Evolutionary conservation across 2,797 vertebrate genomes (phyloP).

Genomic region (Cossypha polioptera): DNA sequence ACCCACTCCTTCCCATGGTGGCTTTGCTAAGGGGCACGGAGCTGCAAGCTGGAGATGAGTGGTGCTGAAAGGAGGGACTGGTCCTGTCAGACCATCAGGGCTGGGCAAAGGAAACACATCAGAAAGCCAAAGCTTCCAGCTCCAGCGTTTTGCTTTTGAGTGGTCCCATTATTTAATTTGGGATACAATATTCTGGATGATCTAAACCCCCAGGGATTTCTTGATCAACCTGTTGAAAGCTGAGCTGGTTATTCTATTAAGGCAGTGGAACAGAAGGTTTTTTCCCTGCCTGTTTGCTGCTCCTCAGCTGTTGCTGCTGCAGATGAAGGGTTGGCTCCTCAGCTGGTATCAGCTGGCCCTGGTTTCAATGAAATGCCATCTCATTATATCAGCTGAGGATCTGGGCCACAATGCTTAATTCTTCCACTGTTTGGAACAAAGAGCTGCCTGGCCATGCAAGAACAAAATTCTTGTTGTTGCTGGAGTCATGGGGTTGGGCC

Average conservation of each 20-base stretch:
- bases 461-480: slow-evolving; percentile 33
- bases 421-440: slow-evolving; percentile 32
- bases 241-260: background rate
- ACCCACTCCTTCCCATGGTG: background rate
- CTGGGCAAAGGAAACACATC: background rate
- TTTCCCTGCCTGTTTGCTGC: background rate
- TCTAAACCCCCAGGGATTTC: background rate
- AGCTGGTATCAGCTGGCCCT: slow-evolving; percentile 24
- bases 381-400: slow-evolving; percentile 46
- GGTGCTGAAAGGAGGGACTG: background rate
- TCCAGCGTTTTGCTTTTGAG: background rate
- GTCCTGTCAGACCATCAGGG: background rate
- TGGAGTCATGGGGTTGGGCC: background rate
- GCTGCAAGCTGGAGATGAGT: background rate
- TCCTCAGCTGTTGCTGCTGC: background rate
- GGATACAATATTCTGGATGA: background rate
- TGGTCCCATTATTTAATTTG: background rate
- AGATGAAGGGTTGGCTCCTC: background rate
- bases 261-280: background rate
- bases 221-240: background rate
- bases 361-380: slow-evolving; percentile 23
- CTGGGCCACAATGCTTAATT: slow-evolving; percentile 44
- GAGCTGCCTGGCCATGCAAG: background rate
- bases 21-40: background rate
- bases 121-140: background rate